Evolutionary conservation across 1,140 invertebrate genomes (phyloP), one percentile per base, ranked within the genome.

Genomic region (Mercenaria mercenaria): DNA sequence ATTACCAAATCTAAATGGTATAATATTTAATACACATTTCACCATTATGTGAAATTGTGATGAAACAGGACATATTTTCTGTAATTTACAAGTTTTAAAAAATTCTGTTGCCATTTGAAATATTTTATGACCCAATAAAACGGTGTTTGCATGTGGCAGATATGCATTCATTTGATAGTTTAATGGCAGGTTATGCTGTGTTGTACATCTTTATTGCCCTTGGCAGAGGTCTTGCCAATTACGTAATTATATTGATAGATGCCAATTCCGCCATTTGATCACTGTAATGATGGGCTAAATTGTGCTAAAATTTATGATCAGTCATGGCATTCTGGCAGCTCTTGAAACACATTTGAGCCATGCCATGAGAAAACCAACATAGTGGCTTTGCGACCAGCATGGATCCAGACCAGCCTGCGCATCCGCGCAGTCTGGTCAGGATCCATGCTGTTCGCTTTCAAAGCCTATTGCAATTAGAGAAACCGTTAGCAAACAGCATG

Each of bases 71-170:
- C 43, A 47, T 47, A 47, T 47, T 59, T 64, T 64, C 11, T 64
- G 26, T 64, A 29, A 64, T 64, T 64, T 64, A 64, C 59, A 64
- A 29, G 59, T 29, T 29, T 3, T 64, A 29, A 64, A 64, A 64
- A 29, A n/a, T 8, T 64, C n/a, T 4, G 29, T 1, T 32, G 23
- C 37, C 34, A 23, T 72, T 72, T 72, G 34, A 72, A 72, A 72
- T 72, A 23, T 72, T 72, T 72, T 72, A 72, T 72, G 34, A 72
- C 67, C 67, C 34, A 37, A 72, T 72, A 72, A 72, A 72, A 72
- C 29, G 11, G 34, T 37, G 67, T 41, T 72, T 72, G 67, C 34
- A 39, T 39, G 34, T 39, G 18, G 23, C 67, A 72, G 67, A 72
- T 39, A 72, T 72, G 67, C 67, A 72, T 72, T 29, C 67, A 72